phyloP scores from a whole-genome alignment of 2,888 invertebrate species.

The Eutolmus rufibarbis region DNA sequence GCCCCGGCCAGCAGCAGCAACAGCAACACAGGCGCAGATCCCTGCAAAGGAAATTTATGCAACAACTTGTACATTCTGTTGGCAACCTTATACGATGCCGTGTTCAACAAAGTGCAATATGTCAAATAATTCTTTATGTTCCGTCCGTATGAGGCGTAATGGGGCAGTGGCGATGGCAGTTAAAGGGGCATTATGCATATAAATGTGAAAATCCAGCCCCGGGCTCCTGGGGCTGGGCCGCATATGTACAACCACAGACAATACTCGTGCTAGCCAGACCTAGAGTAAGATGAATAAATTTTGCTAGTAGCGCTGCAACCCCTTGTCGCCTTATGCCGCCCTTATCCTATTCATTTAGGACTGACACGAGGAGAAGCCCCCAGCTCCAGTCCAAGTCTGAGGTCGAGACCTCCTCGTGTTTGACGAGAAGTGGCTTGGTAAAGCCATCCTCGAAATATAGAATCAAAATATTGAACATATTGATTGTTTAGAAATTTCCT shows the following conservation, averaged over 20 bases:
- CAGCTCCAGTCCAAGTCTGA: background rate
- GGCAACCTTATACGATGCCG: conserved; percentile 44
- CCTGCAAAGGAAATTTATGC: conserved; percentile 42
- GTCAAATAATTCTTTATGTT: conserved; percentile 46
- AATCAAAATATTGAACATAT: conserved; percentile 1
- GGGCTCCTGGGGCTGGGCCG: background rate
- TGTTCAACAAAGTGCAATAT: conserved; percentile 47
- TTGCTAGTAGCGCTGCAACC: background rate
- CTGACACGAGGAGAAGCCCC: background rate
- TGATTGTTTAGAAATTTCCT: background rate
- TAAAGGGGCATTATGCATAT: conserved; percentile 46
- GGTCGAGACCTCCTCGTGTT: background rate
- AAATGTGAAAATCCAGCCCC: conserved; percentile 42
- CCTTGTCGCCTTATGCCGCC: background rate
- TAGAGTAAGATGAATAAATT: conserved; percentile 34
- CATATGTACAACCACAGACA: conserved; percentile 6
- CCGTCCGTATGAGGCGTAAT: conserved; percentile 27
- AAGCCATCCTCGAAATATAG: background rate
- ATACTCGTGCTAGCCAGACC: background rate
- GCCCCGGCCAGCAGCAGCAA: background rate
- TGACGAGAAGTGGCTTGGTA: background rate
- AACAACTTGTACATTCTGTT: conserved; percentile 47
- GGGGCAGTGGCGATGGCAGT: conserved; percentile 41
- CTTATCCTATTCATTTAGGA: background rate
- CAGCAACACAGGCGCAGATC: background rate